phyloP scores from a whole-genome alignment of 2,888 invertebrate species.

The Mycalesis mineus region DNA sequence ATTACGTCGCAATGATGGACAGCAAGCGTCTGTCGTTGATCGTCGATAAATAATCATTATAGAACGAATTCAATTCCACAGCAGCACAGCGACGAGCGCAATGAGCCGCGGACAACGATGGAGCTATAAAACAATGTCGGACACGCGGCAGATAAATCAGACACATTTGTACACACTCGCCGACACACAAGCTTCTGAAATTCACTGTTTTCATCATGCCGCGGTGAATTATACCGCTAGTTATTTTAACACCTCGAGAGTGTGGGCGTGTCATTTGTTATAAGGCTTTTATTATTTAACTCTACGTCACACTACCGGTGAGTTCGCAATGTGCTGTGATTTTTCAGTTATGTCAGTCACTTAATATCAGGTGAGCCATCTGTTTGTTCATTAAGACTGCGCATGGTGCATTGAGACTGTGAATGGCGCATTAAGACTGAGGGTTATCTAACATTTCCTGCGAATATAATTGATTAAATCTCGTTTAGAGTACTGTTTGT shows the following conservation, averaged over 20 bases:
- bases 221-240: conserved; percentile 26
- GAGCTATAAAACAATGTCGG: conserved; percentile 32
- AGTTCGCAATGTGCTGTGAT: too few relatives aligned
- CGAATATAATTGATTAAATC: too few relatives aligned
- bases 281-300: too few relatives aligned
- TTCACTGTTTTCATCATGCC: conserved; percentile 35
- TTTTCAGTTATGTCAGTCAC: too few relatives aligned
- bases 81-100: conserved; percentile 23
- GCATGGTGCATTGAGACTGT: too few relatives aligned
- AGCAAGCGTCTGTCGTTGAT: conserved; percentile 15
- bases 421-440: too few relatives aligned
- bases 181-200: conserved; percentile 30
- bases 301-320: too few relatives aligned
- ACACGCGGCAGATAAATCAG: conserved; percentile 33
- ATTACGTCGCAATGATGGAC: neutral
- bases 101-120: conserved; percentile 26
- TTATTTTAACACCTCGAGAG: neutral
- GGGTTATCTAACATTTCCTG: too few relatives aligned
- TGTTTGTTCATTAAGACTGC: too few relatives aligned
- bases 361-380: too few relatives aligned
- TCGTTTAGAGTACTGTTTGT: too few relatives aligned
- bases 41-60: conserved; percentile 27
- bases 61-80: conserved; percentile 22
- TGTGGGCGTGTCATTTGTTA: neutral
- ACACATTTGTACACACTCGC: conserved; percentile 30